Conservation (phyloP, 2,797 vertebrate genomes). For the Betta splendens region DNA sequence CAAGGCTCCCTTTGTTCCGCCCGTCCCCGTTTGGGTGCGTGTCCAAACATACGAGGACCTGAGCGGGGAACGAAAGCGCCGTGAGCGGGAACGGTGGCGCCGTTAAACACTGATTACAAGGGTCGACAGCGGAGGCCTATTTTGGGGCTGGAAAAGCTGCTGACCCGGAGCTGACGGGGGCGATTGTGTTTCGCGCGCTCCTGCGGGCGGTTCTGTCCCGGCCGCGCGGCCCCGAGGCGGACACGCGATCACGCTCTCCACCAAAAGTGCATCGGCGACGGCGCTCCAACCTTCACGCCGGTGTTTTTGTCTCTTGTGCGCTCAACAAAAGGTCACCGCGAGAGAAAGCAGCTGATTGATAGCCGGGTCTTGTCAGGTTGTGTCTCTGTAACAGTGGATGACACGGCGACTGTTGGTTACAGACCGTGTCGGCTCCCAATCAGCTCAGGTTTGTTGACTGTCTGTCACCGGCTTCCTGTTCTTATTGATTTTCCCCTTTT, state of each 20-base stretch:
- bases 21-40: slow-evolving; percentile 24
- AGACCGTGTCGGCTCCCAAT: slow-evolving; percentile 33
- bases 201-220: slow-evolving; percentile 66
- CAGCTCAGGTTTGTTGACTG: slow-evolving; percentile 48
- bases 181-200: slow-evolving; percentile 80
- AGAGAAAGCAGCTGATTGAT: slow-evolving; percentile 45
- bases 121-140: slow-evolving; percentile 57
- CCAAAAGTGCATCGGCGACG: slow-evolving; percentile 45
- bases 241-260: slow-evolving; percentile 61
- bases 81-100: background rate
- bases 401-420: slow-evolving; percentile 41
- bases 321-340: slow-evolving; percentile 45
- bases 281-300: slow-evolving; percentile 50
- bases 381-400: slow-evolving; percentile 48
- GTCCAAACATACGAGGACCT: slow-evolving; percentile 30
- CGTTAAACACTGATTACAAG: slow-evolving; percentile 55
- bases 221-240: slow-evolving; percentile 47
- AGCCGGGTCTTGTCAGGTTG: slow-evolving; percentile 46
- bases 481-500: slow-evolving; percentile 50
- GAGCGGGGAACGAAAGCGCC: too few species aligned
- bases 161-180: slow-evolving; percentile 71
- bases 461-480: slow-evolving; percentile 47
- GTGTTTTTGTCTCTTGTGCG: slow-evolving; percentile 50
- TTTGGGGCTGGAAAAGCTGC: slow-evolving; percentile 68
- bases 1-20: slow-evolving; percentile 13